These are phyloP conservation scores for Corvus cornix DNA, from an alignment of 2,113 vertebrate genomes.

Conservation along the genomic window DNA sequence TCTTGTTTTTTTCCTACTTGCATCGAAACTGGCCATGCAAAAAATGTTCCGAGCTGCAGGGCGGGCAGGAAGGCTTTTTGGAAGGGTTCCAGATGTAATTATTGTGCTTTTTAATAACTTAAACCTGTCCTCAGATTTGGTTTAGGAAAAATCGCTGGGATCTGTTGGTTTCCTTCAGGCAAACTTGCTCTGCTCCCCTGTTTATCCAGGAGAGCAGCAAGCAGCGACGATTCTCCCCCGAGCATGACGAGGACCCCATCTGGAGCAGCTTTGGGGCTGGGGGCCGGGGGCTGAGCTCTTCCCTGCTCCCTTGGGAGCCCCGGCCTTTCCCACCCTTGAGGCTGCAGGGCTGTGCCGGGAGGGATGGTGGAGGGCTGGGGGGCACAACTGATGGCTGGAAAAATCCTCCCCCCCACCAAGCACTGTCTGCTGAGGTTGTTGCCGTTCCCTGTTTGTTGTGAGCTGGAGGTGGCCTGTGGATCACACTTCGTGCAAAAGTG, in stretches of 20 bases:
- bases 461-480: slow-evolving; percentile 72
- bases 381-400: slow-evolving; percentile 25
- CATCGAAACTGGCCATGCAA: background rate
- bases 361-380: slow-evolving; percentile 15
- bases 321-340: background rate
- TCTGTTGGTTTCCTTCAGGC: slow-evolving; percentile 26
- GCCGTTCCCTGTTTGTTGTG: slow-evolving; percentile 70
- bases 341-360: background rate
- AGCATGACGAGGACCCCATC: background rate
- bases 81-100: slow-evolving; percentile 5
- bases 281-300: background rate
- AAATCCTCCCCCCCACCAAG: background rate
- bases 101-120: background rate
- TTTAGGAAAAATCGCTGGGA: slow-evolving; percentile 61
- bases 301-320: background rate
- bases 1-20: background rate
- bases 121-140: slow-evolving; percentile 25
- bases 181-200: slow-evolving; percentile 47
- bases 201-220: slow-evolving; percentile 31
- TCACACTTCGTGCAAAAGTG: slow-evolving; percentile 73
- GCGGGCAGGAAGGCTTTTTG: background rate
- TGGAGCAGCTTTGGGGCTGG: background rate
- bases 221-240: background rate
- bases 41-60: background rate
- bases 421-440: slow-evolving; percentile 72